phyloP scores from a whole-genome alignment of 2,113 vertebrate genomes.

The Reinhardtius hippoglossoides region DNA sequence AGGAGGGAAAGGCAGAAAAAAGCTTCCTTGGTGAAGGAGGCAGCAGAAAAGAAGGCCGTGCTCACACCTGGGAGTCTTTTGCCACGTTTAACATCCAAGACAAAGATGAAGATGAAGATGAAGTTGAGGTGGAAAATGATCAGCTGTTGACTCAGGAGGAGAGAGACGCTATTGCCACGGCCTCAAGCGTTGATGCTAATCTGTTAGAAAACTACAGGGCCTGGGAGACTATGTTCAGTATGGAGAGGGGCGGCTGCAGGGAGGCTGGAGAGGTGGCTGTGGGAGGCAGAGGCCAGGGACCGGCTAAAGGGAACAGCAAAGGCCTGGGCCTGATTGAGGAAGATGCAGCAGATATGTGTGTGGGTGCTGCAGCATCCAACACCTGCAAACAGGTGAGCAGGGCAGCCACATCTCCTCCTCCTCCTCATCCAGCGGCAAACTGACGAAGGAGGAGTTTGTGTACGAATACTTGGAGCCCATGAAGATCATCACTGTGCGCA shows the following conservation, averaged over 20 bases:
- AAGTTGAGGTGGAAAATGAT: conserved; percentile 65
- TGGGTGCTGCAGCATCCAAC: conserved; percentile 34
- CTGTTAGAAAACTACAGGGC: conserved; percentile 83
- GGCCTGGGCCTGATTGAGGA: conserved; percentile 42
- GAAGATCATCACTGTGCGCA: conserved; percentile 90
- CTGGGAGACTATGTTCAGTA: conserved; percentile 95
- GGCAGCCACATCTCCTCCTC: background rate
- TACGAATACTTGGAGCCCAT: conserved; percentile 90
- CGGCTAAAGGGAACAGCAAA: background rate
- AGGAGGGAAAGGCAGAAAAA: conserved; percentile 76
- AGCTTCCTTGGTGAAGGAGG: conserved; percentile 38
- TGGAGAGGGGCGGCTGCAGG: conserved; percentile 87
- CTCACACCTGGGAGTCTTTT: conserved; percentile 36
- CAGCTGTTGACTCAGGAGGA: conserved; percentile 85
- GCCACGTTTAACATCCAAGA: conserved; percentile 27
- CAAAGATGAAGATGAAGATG: conserved; percentile 75
- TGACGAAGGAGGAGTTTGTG: conserved; percentile 81
- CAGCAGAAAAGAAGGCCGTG: conserved; percentile 44
- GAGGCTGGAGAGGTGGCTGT: conserved; percentile 36
- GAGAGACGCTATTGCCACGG: conserved; percentile 85
- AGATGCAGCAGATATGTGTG: conserved; percentile 9
- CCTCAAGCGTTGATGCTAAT: conserved; percentile 66
- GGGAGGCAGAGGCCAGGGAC: background rate
- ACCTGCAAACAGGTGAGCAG: conserved; percentile 9
- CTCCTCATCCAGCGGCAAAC: conserved; percentile 63